A percentile compares a stretch with the other conserved stretches of the same genome.
Evolutionary conservation across 2,113 vertebrate species (phyloP).

Genomic region (Lepidothrix coronata): DNA sequence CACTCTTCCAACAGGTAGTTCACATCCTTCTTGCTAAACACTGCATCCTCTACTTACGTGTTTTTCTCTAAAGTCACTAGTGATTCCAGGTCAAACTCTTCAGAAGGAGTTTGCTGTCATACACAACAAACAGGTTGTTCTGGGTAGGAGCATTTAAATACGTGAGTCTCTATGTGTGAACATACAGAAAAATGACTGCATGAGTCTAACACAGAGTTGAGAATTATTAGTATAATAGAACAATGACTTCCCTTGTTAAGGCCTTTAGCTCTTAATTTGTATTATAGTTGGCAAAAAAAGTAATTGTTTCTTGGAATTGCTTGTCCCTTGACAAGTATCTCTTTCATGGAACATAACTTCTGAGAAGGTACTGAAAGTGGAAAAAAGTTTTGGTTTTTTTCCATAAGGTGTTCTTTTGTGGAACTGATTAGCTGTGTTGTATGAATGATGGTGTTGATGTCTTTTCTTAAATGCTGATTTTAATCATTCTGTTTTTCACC

Average conservation of each 20-base stretch:
- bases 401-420: not conserved
- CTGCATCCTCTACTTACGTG: not conserved
- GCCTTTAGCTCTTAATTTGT: not conserved
- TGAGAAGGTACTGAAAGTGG: not conserved
- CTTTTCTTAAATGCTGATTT: not conserved
- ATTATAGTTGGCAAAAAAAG: not conserved
- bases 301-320: not conserved
- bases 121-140: not conserved
- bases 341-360: not conserved
- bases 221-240: not conserved
- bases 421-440: not conserved
- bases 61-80: not conserved
- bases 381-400: not conserved
- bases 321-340: not conserved
- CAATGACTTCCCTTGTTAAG: not conserved
- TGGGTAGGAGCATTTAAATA: not conserved
- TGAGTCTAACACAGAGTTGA: not conserved
- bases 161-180: not conserved
- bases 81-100: not conserved
- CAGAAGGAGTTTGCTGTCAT: not conserved
- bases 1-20: not conserved
- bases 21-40: not conserved
- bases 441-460: not conserved
- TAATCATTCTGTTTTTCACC: not conserved
- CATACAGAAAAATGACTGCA: not conserved